Base-by-base conservation (phyloP, 2,797 vertebrate genomes). In the Phalloptychus januarius region DNA sequence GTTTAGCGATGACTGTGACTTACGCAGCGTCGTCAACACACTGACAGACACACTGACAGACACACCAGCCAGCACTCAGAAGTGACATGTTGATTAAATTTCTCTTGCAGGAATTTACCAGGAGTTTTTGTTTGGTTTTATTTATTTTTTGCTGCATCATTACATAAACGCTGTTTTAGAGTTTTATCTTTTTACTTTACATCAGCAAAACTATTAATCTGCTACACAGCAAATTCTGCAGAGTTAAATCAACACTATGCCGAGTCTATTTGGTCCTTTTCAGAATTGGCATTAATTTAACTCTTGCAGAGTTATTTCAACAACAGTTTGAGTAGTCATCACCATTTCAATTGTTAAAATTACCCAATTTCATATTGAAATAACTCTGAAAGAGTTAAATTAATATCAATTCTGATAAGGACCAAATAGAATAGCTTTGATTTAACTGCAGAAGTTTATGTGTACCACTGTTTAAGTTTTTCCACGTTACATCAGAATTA, bases 31-130 rank as follows among this genome's bases (percentile, higher is more conserved):
- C 65, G 85, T 23, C 86, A 86, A 67, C 75, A 76, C 54, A 77
- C 48, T 87, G 90, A 91, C 88, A 88, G 75, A 67, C 75, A 76
- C 54, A 77, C 48, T 87, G 90, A 91, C 88, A 88, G 75, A 82
- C 79, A 76, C 4, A 38, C 50, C 79, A 89, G 77, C 85, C 83
- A 72, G 77, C 76, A 42, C 71, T 87, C 85, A 83, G 45, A 85
- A 73, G 48, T 88, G 87, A 88, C 87, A 90, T 72, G 63, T 67
- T 76, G 69, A 81, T 78, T 79, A 75, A 10, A 81, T 82, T 61
- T 79, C 56, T 75, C 70, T 23, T 52, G 16, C 3, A 15, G 61
- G 20, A 33, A 72, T 54, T 44, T 65, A 16, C 33, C 33, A 4
- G 10, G 6, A 11, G 71, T 77, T 84, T 81, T 63, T 2, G 25